Evolutionary conservation across 2,113 vertebrate genomes (phyloP).

Genomic region (Toxostoma redivivum): DNA sequence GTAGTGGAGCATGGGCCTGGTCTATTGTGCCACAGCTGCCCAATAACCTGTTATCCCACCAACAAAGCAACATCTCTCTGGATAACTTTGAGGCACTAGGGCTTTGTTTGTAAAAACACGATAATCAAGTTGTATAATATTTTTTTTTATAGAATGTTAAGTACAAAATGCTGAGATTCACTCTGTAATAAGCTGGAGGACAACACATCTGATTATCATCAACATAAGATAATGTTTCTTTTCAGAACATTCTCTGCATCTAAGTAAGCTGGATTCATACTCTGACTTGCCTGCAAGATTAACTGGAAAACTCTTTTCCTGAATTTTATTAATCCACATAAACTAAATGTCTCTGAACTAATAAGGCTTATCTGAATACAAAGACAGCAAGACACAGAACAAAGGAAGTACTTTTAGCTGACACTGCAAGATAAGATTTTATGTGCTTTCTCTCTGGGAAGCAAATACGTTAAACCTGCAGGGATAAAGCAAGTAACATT

Average conservation of each 20-base stretch:
- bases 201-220: slow-evolving; percentile 13
- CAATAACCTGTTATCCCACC: neutral
- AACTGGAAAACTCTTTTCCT: neutral
- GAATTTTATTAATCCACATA: slow-evolving; percentile 23
- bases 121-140: neutral
- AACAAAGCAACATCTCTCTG: neutral
- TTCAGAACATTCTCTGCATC: neutral
- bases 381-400: slow-evolving; percentile 12
- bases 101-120: slow-evolving; percentile 30
- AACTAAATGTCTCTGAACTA: slow-evolving; percentile 35
- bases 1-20: neutral
- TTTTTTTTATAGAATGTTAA: slow-evolving; percentile 19
- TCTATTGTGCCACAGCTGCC: neutral
- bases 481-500: neutral
- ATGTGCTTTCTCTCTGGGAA: neutral
- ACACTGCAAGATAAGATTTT: neutral
- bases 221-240: slow-evolving; percentile 13
- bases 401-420: slow-evolving; percentile 24
- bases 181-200: slow-evolving; percentile 3
- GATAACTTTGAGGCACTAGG: neutral
- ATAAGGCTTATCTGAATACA: slow-evolving; percentile 40
- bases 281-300: slow-evolving; percentile 17
- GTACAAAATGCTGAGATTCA: neutral
- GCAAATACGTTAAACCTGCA: neutral
- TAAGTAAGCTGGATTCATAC: neutral